phyloP scores from a whole-genome alignment of 2,113 vertebrate species.

The Platichthys stellatus region DNA sequence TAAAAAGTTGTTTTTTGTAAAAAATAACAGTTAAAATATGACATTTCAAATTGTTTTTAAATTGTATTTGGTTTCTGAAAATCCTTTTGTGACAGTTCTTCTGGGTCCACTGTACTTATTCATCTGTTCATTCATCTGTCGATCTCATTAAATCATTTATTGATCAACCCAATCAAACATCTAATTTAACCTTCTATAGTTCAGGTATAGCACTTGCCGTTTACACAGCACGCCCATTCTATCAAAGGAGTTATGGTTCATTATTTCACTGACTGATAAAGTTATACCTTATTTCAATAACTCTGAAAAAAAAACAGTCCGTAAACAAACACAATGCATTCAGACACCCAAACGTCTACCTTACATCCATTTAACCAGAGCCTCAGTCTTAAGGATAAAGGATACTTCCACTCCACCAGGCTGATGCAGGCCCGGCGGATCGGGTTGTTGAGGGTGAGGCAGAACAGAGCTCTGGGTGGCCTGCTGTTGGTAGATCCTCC shows the following conservation, averaged over 20 bases:
- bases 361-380: background rate
- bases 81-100: too few species aligned
- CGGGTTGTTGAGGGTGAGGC: slow-evolving; percentile 98
- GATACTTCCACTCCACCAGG: slow-evolving; percentile 99
- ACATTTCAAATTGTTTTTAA: too few species aligned
- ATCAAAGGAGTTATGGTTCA: background rate
- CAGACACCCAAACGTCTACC: slow-evolving; percentile 1
- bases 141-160: too few species aligned
- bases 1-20: too few species aligned
- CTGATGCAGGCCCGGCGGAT: slow-evolving; percentile 99
- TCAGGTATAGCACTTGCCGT: background rate
- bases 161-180: too few species aligned
- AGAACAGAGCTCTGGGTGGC: slow-evolving; percentile 96
- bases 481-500: slow-evolving; percentile 92
- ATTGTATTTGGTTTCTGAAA: too few species aligned
- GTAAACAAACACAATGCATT: background rate
- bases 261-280: background rate
- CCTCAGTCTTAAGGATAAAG: slow-evolving; percentile 66
- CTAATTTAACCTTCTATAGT: background rate
- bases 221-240: background rate
- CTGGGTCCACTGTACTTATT: too few species aligned
- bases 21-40: too few species aligned
- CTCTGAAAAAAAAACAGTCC: background rate
- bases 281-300: too few species aligned
- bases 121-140: too few species aligned